Evolutionary conservation across 2,113 vertebrate genomes (phyloP).

Genomic region (Pycnonotus jocosus): DNA sequence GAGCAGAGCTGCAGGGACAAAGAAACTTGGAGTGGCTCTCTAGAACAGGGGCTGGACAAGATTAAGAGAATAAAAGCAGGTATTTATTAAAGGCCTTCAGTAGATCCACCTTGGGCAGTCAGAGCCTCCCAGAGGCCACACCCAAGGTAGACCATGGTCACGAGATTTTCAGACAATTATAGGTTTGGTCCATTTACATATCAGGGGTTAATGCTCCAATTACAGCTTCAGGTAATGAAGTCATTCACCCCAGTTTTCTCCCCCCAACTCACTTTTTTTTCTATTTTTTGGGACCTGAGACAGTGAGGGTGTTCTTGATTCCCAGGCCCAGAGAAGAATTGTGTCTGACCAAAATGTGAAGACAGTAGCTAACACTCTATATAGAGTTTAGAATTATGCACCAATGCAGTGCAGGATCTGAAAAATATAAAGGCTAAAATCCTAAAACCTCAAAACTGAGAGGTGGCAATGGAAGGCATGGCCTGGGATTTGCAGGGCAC

Average conservation of each 20-base stretch:
- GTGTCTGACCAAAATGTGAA: background rate
- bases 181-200: background rate
- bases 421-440: background rate
- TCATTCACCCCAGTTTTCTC: background rate
- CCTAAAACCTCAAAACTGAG: background rate
- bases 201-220: background rate
- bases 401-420: background rate
- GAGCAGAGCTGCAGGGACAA: background rate
- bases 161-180: background rate
- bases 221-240: background rate
- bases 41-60: background rate
- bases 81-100: background rate
- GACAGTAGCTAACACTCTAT: rapidly evolving
- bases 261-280: background rate
- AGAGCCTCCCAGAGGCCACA: background rate
- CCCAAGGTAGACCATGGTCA: background rate
- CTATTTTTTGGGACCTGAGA: rapidly evolving
- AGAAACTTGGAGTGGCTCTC: background rate
- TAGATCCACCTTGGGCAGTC: background rate
- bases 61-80: background rate
- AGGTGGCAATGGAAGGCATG: background rate
- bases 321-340: background rate
- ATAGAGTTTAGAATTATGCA: background rate
- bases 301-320: background rate
- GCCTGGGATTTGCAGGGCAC: rapidly evolving